These are phyloP conservation scores for Sesia bembeciformis DNA, from an alignment of 2,888 invertebrate species.

Conservation along the genomic window DNA sequence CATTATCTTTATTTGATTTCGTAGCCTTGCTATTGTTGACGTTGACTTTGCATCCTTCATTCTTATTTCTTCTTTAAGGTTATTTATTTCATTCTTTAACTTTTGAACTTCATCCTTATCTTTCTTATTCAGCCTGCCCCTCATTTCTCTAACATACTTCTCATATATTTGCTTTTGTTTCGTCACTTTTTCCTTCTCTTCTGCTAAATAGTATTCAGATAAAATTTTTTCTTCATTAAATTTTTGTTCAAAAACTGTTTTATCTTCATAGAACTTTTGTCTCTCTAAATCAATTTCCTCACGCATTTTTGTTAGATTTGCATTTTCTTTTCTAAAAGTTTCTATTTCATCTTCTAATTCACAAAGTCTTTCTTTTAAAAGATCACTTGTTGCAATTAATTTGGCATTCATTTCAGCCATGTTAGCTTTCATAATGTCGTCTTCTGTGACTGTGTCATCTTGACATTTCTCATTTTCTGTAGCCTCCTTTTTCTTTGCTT, in stretches of 20 bases:
- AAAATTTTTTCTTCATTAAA: constrained; percentile 79
- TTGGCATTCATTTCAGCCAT: constrained; percentile 63
- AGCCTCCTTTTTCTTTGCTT: constrained; percentile 9
- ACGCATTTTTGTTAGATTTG: constrained; percentile 66
- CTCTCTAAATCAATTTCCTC: constrained; percentile 77
- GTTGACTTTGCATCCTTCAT: constrained; percentile 84
- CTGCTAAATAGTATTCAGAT: constrained; percentile 78
- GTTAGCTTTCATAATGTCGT: constrained; percentile 42
- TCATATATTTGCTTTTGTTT: constrained; percentile 79
- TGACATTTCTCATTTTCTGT: constrained; percentile 18
- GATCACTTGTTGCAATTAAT: constrained; percentile 71
- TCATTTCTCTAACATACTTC: constrained; percentile 79
- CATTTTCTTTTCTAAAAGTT: constrained; percentile 69
- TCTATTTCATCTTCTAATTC: constrained; percentile 79
- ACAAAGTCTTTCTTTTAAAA: constrained; percentile 74
- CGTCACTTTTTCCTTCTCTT: constrained; percentile 80
- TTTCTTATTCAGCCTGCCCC: constrained; percentile 77
- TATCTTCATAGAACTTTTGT: constrained; percentile 77
- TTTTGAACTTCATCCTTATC: constrained; percentile 80
- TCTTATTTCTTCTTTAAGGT: constrained; percentile 79
- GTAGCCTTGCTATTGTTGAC: constrained; percentile 80
- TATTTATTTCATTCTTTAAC: constrained; percentile 78
- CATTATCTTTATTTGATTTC: constrained; percentile 81
- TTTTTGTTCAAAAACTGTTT: constrained; percentile 71
- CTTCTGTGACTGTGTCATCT: constrained; percentile 38